Conservation (phyloP, 1,140 invertebrate species). For the Euwallacea similis region DNA sequence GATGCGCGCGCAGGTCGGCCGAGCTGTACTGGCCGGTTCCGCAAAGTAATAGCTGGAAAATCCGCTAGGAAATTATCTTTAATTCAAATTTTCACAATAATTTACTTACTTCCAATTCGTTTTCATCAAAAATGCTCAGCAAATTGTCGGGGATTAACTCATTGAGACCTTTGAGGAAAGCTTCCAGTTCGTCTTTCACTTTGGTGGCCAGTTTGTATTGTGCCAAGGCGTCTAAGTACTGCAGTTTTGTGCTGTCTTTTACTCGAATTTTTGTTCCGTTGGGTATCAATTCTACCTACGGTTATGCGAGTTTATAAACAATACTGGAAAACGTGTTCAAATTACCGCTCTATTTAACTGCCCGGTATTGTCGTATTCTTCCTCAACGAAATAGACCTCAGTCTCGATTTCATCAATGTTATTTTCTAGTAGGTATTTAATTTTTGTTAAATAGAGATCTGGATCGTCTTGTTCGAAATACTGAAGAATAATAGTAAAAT, state of each 20-base stretch:
- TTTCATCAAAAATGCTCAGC: constrained; percentile 93
- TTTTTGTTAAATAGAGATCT: constrained; percentile 87
- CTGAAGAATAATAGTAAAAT: constrained; percentile 55
- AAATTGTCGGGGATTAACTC: constrained; percentile 91
- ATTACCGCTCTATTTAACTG: constrained; percentile 57
- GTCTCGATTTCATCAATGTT: constrained; percentile 76
- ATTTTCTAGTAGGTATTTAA: constrained; percentile 90
- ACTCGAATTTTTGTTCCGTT: constrained; percentile 72
- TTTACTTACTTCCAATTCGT: constrained; percentile 85
- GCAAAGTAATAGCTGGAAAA: constrained; percentile 79
- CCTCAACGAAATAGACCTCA: constrained; percentile 86
- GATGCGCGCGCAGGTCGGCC: constrained; percentile 84
- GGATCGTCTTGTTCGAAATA: constrained; percentile 97
- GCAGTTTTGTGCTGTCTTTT: constrained; percentile 74
- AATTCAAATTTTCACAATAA: constrained; percentile 3
- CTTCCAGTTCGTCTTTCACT: constrained; percentile 82
- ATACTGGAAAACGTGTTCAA: background rate
- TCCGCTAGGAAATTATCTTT: constrained; percentile 48
- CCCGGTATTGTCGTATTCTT: constrained; percentile 80
- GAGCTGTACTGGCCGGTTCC: constrained; percentile 92
- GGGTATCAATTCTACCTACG: constrained; percentile 70
- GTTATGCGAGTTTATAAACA: background rate
- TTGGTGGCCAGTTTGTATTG: constrained; percentile 83
- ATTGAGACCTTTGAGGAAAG: constrained; percentile 88
- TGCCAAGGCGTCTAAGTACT: constrained; percentile 86